Evolutionary conservation across 2,797 vertebrate genomes (phyloP), one percentile per base, ranked within the genome.

Genomic region (Macroramphosus scolopax): DNA sequence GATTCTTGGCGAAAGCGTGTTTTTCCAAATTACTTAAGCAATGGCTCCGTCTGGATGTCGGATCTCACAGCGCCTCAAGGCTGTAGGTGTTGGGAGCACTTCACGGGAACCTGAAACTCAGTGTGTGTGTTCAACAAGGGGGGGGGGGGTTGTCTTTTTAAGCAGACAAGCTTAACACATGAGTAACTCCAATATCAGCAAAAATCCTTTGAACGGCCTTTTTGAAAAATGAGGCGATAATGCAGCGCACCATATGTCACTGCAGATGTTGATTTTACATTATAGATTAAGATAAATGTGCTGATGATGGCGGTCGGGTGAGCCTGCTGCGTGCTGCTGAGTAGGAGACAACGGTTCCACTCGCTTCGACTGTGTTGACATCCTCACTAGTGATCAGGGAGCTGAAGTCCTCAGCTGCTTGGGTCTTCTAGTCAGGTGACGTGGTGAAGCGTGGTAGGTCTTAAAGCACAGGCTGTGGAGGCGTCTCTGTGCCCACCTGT

Each of bases 231-330:
- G 26, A 38, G 50, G 45, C 9, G 3, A 43, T 52, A 55, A 67
- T 35, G 57, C 58, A n/a, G 12, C 62, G 20, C 39, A 5, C 60
- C 71, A 74, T 69, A 72, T 81, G 68, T 30, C 30, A 17, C 55
- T 71, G 18, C 76, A 81, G 76, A 76, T 79, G 73, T 69, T 71
- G 44, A 58, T 56, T 51, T 45, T 44, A 48, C 31, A 17, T 57
- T 62, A 47, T 47, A 60, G 61, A 77, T 77, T 37, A 58, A 52
- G 70, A 72, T 74, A 30, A 72, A 77, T 74, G 68, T 57, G 59
- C 56, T 41, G 41, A 61, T 74, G 59, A 62, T 42, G 59, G 41
- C 26, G 52, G 8, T 22, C 1, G 0, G 13, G 15, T 16, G 38
- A 15, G n/a, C n/a, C n/a, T n/a, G n/a, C n/a, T n/a, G n/a, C n/a